Conservation (phyloP, 2,888 invertebrate species). For the Zaprionus obscuricornis region DNA sequence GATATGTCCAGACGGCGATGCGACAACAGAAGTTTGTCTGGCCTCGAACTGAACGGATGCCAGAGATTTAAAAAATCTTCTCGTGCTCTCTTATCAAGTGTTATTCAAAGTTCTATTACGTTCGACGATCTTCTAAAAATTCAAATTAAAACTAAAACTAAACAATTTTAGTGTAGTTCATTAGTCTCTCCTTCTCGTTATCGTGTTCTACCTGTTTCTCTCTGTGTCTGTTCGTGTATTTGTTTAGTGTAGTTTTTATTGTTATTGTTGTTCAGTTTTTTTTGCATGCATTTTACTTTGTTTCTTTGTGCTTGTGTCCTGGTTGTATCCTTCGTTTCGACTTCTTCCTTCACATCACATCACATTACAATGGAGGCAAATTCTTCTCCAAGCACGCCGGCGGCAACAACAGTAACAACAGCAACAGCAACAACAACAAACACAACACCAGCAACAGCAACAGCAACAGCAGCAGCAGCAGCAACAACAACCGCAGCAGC, state of each 20-base stretch:
- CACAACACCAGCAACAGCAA: conserved; percentile 13
- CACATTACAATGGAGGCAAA: conserved; percentile 53
- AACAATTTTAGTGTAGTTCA: conserved; percentile 23
- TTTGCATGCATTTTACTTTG: conserved; percentile 65
- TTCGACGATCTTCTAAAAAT: background rate
- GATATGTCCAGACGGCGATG: conserved; percentile 60
- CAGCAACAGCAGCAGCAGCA: conserved; percentile 29
- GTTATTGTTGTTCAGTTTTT: conserved; percentile 14
- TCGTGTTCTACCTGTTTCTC: too few relatives aligned
- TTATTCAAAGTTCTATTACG: conserved; percentile 24
- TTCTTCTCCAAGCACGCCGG: conserved; percentile 46
- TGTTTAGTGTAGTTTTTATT: conserved; percentile 21
- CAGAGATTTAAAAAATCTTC: conserved; percentile 54
- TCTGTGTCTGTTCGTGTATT: background rate
- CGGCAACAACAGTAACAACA: conserved; percentile 17
- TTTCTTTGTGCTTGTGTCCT: conserved; percentile 54
- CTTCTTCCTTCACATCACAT: conserved; percentile 21
- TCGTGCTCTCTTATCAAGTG: conserved; percentile 43
- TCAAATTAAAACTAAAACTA: background rate
- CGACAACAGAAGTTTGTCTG: conserved; percentile 83
- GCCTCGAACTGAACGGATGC: conserved; percentile 82
- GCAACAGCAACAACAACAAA: conserved; percentile 1
- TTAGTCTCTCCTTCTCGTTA: too few relatives aligned
- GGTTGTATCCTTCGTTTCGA: conserved; percentile 21
- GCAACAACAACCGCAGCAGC: conserved; percentile 43